Base-by-base conservation (phyloP, 37 sponge, comb jelly and placozoan species). In the Ianthella basta region DNA sequence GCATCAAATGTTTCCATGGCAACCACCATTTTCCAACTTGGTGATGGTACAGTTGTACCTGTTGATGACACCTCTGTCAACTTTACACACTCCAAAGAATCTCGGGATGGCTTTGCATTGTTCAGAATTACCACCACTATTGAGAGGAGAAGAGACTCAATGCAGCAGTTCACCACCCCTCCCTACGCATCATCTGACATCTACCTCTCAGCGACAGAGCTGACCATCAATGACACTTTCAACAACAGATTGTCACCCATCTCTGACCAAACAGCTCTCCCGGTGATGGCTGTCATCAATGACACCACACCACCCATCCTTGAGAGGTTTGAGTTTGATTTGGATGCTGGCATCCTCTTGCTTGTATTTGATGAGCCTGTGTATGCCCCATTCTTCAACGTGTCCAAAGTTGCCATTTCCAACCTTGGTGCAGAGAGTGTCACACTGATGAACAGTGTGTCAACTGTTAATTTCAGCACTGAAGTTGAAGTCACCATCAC, bases 351-450 rank as follows among this genome's bases (percentile, higher is more conserved):
- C 21, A 39, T 59, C 0, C 80, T 97, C 14, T 66, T 41, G 1
- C 53, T 97, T 14, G 79, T 73, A 2, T 97, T 97, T 73, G 83
- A 90, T 74, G 97, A 97, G 63, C 91, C 94, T 41, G 89, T 97
- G 38, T 86, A 91, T 87, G 90, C 90, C 16, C 81, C 85, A 25
- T 83, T 91, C 19, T 67, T 97, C n/a, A 44, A 67, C 20, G 75
- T 87, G 8, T 50, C 55, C 29, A 55, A 34, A 18, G 56, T 89
- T 30, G 87, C 92, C 0, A 25, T 95, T 0, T 81, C 87, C 63
- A 91, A 87, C 73, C 70, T 59, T 82, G 64, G 30, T 0, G 37
- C 60, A 15, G 53, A 86, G 54, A 44, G 21, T 18, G 68, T 88
- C 84, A 84, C 61, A 15, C 85, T 93, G 39, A 37, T 34, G 56